Conservation (phyloP, 2,797 vertebrate species). For the Sarcophilus harrisii region DNA sequence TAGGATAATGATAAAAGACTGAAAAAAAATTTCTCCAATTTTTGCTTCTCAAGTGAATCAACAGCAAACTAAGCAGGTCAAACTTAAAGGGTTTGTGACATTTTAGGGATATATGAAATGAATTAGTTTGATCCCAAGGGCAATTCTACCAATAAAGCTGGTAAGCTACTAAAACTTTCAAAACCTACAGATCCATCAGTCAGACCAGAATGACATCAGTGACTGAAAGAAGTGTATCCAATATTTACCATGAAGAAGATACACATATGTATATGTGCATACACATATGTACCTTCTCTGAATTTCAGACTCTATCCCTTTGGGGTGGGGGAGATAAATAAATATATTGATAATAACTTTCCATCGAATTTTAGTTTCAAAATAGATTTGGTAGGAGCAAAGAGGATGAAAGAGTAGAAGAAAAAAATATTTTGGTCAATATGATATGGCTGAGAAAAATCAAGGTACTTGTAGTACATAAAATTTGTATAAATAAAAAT, state of each 20-base stretch:
- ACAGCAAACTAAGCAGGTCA: background rate
- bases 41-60: background rate
- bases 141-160: background rate
- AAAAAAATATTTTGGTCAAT: conserved; percentile 33
- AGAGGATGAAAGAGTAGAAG: background rate
- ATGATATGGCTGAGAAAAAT: background rate
- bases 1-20: conserved; percentile 58
- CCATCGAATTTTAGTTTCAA: background rate
- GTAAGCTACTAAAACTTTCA: background rate
- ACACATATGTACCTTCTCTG: background rate
- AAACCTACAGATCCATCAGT: background rate
- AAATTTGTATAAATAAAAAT: conserved; percentile 50
- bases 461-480: conserved; percentile 40
- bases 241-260: background rate
- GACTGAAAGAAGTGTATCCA: background rate
- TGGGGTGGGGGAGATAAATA: background rate
- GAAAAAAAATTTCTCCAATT: conserved; percentile 69
- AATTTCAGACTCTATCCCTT: background rate
- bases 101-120: background rate
- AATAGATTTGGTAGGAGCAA: conserved; percentile 27
- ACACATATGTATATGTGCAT: background rate
- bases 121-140: background rate
- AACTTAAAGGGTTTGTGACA: background rate
- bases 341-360: conserved; percentile 17
- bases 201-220: background rate